Base-by-base conservation (phyloP, 2,797 vertebrate species). In the Chaetodon trifasciatus region DNA sequence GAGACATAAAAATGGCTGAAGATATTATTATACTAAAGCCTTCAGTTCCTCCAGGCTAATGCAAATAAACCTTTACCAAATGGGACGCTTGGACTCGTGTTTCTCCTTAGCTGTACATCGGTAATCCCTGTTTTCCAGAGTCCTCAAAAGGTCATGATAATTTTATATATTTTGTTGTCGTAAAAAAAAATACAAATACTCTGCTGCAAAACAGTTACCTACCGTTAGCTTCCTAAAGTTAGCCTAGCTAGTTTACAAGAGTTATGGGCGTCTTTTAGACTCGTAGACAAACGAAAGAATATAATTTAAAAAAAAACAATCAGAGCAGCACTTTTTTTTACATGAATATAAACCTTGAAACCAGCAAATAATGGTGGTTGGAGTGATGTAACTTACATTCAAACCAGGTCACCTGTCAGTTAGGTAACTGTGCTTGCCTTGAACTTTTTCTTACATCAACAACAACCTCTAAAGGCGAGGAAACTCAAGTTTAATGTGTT, bases 401-500 rank as follows among this genome's bases (percentile, higher is more conserved):
- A 40, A 16, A 56, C 42, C 10, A 6, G 17, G 1, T 63, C 56
- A 83, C 55, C 56, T 72, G 32, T 76, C 49, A 58, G 21, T 73
- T 8, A 11, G 24, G 4, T 55, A 50, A 73, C 55, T 28, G 15
- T n/a, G 3, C 4, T 23, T n/a, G 23, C 9, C 11, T 32, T 23
- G 15, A 10, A 35, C 32, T 55, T 74, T 68, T 49, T 56, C 6
- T 39, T n/a, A 39, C 42, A 39, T 39, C 52, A 49, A 76, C 76
- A 82, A 72, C 55, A 57, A 23, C 42, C 56, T 62, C 6, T 46
- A 58, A 74, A 78, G 55, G 69, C 57, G 52, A 87, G 17, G 17
- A 68, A 71, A 68, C 15, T 81, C 69, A 40, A 49, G 44, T 78
- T 86, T 66, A 60, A 71, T 15, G 56, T 62, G 82, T n/a, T 32